Conservation (phyloP, 2,888 invertebrate genomes). For the Eugnorisma glareosa region DNA sequence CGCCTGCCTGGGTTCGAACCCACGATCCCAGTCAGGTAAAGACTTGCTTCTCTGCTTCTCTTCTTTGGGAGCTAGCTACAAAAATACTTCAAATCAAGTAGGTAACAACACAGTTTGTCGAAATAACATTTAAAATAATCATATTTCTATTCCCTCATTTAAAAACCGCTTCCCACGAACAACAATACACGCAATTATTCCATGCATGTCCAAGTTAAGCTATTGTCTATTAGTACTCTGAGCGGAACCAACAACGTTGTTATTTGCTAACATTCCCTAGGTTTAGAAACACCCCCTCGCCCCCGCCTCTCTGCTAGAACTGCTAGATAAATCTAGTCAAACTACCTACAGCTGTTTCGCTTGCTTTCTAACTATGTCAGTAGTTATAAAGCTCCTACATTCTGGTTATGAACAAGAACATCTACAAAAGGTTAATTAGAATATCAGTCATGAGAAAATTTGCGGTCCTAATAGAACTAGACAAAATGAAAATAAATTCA, state of each 20-base stretch:
- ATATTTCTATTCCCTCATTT: neutral
- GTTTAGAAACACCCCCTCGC: conserved; percentile 12
- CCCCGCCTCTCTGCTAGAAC: conserved; percentile 23
- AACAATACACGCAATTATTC: conserved; percentile 10
- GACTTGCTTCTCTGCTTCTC: too few species aligned
- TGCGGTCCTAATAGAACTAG: too few species aligned
- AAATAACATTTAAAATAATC: neutral
- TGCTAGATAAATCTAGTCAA: conserved; percentile 42
- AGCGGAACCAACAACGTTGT: conserved; percentile 32
- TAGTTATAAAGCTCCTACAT: conserved; percentile 11
- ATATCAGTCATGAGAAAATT: neutral
- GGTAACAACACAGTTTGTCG: neutral
- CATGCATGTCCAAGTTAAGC: conserved; percentile 18
- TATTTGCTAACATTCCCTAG: conserved; percentile 47
- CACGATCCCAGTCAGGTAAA: too few species aligned
- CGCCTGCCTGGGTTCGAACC: too few species aligned
- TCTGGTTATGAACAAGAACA: conserved; percentile 7
- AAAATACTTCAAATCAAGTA: neutral
- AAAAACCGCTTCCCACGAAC: neutral
- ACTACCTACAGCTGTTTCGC: conserved; percentile 24
- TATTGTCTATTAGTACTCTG: conserved; percentile 22
- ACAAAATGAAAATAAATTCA: neutral
- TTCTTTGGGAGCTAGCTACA: neutral
- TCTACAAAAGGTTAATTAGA: neutral
- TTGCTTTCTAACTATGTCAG: conserved; percentile 17